Conservation (phyloP, 2,888 invertebrate genomes). For the Tanytarsus gracilentus region DNA sequence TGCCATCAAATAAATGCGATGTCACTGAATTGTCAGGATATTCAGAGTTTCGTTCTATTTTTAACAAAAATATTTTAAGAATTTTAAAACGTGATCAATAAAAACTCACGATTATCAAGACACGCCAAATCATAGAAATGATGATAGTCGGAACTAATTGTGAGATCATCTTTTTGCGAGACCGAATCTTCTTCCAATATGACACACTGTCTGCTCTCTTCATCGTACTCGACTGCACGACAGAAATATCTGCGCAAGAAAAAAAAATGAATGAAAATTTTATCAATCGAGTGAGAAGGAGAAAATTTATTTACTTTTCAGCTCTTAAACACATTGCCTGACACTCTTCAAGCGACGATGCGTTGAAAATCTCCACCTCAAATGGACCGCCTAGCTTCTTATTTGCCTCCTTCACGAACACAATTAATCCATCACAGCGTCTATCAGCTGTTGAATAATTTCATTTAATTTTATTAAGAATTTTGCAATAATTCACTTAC, state of each 20-base stretch:
- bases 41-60: slow-evolving; percentile 75
- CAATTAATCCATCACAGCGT: slow-evolving; percentile 75
- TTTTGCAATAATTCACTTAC: slow-evolving; percentile 41
- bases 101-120: slow-evolving; percentile 77
- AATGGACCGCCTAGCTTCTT: slow-evolving; percentile 79
- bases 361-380: slow-evolving; percentile 78
- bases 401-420: slow-evolving; percentile 84
- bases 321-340: slow-evolving; percentile 79
- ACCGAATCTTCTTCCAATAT: slow-evolving; percentile 85
- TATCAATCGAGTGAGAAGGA: slow-evolving; percentile 12
- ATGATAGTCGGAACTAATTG: slow-evolving; percentile 74
- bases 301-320: slow-evolving; percentile 56
- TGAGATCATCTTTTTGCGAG: slow-evolving; percentile 79
- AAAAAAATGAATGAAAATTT: slow-evolving; percentile 17
- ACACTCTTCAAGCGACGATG: slow-evolving; percentile 78
- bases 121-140: slow-evolving; percentile 85
- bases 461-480: background rate
- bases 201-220: slow-evolving; percentile 77
- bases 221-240: slow-evolving; percentile 81
- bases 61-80: slow-evolving; percentile 32
- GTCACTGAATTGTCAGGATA: slow-evolving; percentile 80
- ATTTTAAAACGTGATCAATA: background rate
- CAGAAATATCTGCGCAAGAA: slow-evolving; percentile 63
- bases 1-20: slow-evolving; percentile 63
- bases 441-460: slow-evolving; percentile 56